phyloP scores from a whole-genome alignment of 2,113 vertebrate genomes.

The Oryzias woworae region DNA sequence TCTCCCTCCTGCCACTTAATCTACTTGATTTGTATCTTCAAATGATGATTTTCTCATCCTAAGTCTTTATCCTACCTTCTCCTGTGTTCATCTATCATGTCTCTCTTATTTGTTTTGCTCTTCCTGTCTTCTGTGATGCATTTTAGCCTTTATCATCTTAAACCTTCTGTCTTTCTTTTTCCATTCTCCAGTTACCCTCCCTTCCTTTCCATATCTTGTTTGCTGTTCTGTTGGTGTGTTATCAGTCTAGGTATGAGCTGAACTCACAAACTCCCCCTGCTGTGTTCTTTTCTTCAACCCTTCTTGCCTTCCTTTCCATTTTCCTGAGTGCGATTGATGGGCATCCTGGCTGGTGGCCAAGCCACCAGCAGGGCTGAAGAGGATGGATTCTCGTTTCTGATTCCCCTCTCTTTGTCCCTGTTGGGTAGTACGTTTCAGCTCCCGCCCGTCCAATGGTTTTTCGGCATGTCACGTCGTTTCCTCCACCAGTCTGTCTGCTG shows the following conservation, averaged over 20 bases:
- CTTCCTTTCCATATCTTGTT: slow-evolving; percentile 13
- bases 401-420: slow-evolving; percentile 30
- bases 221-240: not conserved
- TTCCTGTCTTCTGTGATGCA: slow-evolving; percentile 36
- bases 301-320: slow-evolving; percentile 54
- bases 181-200: slow-evolving; percentile 12
- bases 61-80: slow-evolving; percentile 16
- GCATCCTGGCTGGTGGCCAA: slow-evolving; percentile 63
- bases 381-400: slow-evolving; percentile 34
- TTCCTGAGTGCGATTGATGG: slow-evolving; percentile 69
- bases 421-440: slow-evolving; percentile 21
- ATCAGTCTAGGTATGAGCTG: not conserved
- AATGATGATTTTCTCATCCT: slow-evolving; percentile 2
- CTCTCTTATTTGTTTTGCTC: slow-evolving; percentile 43
- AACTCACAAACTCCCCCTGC: not conserved
- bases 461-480: slow-evolving; percentile 27
- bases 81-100: slow-evolving; percentile 35
- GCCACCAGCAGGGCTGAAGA: slow-evolving; percentile 38
- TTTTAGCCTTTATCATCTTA: slow-evolving; percentile 16
- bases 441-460: slow-evolving; percentile 24
- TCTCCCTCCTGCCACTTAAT: slow-evolving; percentile 31
- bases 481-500: slow-evolving; percentile 30
- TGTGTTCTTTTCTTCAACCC: slow-evolving; percentile 22
- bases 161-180: slow-evolving; percentile 28
- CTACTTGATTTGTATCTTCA: slow-evolving; percentile 48